Evolutionary conservation across 2,888 invertebrate species (phyloP).

Genomic region (Sinelater perroti): DNA sequence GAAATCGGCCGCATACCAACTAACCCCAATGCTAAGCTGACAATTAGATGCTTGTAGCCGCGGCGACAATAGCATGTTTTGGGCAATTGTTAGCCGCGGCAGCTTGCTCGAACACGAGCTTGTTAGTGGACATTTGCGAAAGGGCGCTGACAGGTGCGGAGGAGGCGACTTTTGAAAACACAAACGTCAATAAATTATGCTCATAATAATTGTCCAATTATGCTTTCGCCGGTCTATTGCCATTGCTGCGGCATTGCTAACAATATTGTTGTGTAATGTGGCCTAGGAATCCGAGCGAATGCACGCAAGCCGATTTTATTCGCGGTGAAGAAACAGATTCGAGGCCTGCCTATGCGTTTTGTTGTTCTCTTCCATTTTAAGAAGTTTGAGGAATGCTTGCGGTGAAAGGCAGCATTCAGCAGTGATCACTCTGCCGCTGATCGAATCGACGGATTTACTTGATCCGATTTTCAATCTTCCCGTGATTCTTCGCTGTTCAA

Average conservation of each 20-base stretch:
- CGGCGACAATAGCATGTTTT: conserved; percentile 43
- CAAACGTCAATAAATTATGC: conserved; percentile 15
- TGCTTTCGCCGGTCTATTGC: conserved; percentile 4
- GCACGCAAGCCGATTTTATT: conserved; percentile 8
- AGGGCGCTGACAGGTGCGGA: conserved; percentile 22
- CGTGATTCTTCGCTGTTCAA: too few species aligned
- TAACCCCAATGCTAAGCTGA: conserved; percentile 22
- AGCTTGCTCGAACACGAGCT: conserved; percentile 25
- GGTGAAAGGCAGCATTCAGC: too few species aligned
- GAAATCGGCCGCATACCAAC: conserved; percentile 19
- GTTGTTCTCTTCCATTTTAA: background rate
- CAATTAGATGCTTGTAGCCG: conserved; percentile 41
- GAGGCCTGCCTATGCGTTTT: background rate
- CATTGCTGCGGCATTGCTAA: background rate
- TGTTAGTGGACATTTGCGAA: conserved; percentile 26
- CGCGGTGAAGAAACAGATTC: background rate
- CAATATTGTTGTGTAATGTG: background rate
- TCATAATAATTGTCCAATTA: conserved; percentile 23
- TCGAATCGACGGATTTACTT: too few species aligned
- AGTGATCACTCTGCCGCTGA: too few species aligned
- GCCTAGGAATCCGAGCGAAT: background rate
- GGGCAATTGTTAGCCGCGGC: conserved; percentile 39
- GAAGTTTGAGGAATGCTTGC: too few species aligned
- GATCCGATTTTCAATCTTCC: too few species aligned
- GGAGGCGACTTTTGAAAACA: conserved; percentile 7